Evolutionary conservation across 2,797 vertebrate species (phyloP).

Genomic region (Dicrostonyx torquatus): DNA sequence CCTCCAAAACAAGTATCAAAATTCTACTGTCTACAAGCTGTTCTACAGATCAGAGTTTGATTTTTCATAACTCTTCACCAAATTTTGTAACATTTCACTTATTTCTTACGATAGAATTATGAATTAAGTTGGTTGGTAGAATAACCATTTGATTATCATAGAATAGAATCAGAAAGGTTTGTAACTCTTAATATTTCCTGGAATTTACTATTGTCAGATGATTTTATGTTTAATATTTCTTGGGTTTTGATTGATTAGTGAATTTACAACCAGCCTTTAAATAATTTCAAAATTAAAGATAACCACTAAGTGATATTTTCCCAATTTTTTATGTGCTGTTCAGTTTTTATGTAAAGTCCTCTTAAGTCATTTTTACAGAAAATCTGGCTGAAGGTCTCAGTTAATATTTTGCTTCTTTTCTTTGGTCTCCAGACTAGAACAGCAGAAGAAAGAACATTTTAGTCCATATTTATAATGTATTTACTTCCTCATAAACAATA

Average conservation of each 20-base stretch:
- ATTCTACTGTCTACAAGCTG: not conserved
- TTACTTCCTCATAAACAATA: not conserved
- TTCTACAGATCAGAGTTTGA: not conserved
- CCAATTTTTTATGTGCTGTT: not conserved
- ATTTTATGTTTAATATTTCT: not conserved
- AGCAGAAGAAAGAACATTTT: not conserved
- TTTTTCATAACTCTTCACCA: not conserved
- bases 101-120: constrained; percentile 4
- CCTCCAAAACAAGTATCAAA: not conserved
- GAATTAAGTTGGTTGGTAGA: not conserved
- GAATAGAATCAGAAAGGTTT: not conserved
- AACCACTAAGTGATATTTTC: not conserved
- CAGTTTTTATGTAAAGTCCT: not conserved
- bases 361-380: not conserved
- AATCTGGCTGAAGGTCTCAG: not conserved
- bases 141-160: not conserved
- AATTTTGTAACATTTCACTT: not conserved
- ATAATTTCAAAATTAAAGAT: constrained; percentile 40
- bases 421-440: not conserved
- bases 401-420: not conserved
- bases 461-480: not conserved
- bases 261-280: not conserved
- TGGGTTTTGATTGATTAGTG: constrained; percentile 15
- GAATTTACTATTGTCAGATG: not conserved
- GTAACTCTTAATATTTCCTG: constrained; percentile 10